phyloP scores from a whole-genome alignment of 2,113 vertebrate species.

The Heterocephalus glaber region DNA sequence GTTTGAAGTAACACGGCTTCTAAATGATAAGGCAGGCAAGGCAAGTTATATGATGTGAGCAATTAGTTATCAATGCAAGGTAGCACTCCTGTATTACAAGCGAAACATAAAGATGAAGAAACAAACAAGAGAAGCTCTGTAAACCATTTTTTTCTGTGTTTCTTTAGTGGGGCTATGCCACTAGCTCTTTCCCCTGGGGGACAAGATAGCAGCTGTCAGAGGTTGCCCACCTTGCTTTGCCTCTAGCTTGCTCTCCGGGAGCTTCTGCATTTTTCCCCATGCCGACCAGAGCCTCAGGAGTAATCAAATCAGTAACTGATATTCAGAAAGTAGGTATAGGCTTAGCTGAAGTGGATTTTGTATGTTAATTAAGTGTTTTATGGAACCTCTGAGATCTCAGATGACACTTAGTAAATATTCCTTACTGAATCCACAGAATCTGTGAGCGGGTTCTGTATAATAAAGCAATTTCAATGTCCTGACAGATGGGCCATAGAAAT shows the following conservation, averaged over 20 bases:
- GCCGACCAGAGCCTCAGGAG: conserved; percentile 65
- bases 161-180: conserved; percentile 13
- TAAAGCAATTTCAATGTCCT: conserved; percentile 81
- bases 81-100: neutral
- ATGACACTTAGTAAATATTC: conserved; percentile 81
- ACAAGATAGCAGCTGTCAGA: conserved; percentile 62
- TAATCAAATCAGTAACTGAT: conserved; percentile 80
- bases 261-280: conserved; percentile 60
- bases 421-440: conserved; percentile 78
- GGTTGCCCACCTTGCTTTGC: conserved; percentile 62
- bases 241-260: conserved; percentile 48
- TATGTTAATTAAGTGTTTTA: conserved; percentile 84
- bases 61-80: conserved; percentile 17
- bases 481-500: conserved; percentile 81
- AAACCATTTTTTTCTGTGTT: neutral
- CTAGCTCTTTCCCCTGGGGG: neutral
- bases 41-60: neutral
- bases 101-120: conserved; percentile 62
- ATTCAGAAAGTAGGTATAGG: conserved; percentile 79
- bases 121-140: conserved; percentile 62
- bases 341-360: conserved; percentile 81
- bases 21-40: neutral
- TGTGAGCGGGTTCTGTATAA: conserved; percentile 77
- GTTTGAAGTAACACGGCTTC: neutral
- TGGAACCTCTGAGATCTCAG: conserved; percentile 81